Evolutionary conservation across 2,888 invertebrate species (phyloP).

Genomic region (Dorcus parallelipipedus): DNA sequence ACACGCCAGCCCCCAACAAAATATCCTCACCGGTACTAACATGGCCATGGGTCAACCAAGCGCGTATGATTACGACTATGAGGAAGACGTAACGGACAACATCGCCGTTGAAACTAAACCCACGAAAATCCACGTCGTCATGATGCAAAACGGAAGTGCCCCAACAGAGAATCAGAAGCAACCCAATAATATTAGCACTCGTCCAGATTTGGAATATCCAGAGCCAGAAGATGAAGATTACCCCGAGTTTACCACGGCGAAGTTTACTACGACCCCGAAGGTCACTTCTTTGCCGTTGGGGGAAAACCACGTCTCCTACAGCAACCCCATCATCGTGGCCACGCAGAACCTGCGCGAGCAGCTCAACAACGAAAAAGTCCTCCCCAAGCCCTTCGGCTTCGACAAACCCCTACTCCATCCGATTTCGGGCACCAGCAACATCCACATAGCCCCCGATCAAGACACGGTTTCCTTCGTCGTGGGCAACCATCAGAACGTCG

Average conservation of each 20-base stretch:
- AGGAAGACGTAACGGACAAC: constrained; percentile 34
- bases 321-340: constrained; percentile 41
- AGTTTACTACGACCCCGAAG: constrained; percentile 22
- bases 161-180: neutral
- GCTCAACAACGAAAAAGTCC: constrained; percentile 44
- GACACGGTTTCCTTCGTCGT: constrained; percentile 63
- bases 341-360: constrained; percentile 46
- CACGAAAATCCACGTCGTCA: constrained; percentile 1
- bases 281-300: constrained; percentile 48
- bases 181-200: no score
- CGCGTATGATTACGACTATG: constrained; percentile 39
- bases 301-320: constrained; percentile 40
- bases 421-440: constrained; percentile 59
- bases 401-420: constrained; percentile 41
- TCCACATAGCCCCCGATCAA: constrained; percentile 61
- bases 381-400: constrained; percentile 32
- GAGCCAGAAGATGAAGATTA: neutral
- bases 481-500: constrained; percentile 61
- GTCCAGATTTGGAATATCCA: neutral
- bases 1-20: constrained; percentile 28
- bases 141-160: neutral
- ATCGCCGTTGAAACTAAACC: constrained; percentile 37
- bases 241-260: neutral
- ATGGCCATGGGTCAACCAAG: constrained; percentile 36
- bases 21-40: constrained; percentile 33